Evolutionary conservation across 2,113 vertebrate species (phyloP), one percentile per base, ranked within the genome.

Genomic region (Rhea americana): DNA sequence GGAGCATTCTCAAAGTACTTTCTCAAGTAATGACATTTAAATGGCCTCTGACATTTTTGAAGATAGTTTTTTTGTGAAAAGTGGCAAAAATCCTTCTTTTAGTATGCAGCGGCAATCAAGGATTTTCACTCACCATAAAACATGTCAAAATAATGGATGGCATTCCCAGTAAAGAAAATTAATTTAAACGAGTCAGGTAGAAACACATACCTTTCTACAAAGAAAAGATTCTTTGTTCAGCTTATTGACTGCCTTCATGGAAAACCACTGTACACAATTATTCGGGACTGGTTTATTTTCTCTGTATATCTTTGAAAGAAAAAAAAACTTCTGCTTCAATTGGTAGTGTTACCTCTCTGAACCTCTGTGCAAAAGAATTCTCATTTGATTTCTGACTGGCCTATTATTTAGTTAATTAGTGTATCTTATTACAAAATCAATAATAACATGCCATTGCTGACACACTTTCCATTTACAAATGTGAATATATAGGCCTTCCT

Each of bases 151-250:
- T 95, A 96, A 97, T 59, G 63, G 66, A 96, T 93, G 55, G 53
- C 37, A 87, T 47, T 58, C 61, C 50, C 41, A 62, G 47, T 80
- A 95, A 95, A 92, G 84, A 92, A 97, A 97, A 93, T 89, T 83
- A 94, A 93, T 95, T 95, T 96, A 85, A 96, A 87, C 65, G 92
- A 92, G 32, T 93, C 92, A 87, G 37, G 85, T 95, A 94, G 86
- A 96, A 97, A 79, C n/a, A 62, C 1, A 65, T 58, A 77, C 24
- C 14, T 61, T 82, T 91, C 80, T 39, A 50, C 50, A 82, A 51
- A 82, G 77, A 90, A 95, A 83, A 75, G 39, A 53, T 86, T 90
- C 73, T 78, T 77, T 79, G 26, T 96, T 87, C 48, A 72, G 50
- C 59, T 97, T 95, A 79, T 93, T 96, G 96, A 94, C 81, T 90